A percentile compares a stretch with the other conserved stretches of the same genome.
These are phyloP conservation scores for Lithosia quadra DNA, from an alignment of 2,888 invertebrate genomes.

Conservation along the genomic window DNA sequence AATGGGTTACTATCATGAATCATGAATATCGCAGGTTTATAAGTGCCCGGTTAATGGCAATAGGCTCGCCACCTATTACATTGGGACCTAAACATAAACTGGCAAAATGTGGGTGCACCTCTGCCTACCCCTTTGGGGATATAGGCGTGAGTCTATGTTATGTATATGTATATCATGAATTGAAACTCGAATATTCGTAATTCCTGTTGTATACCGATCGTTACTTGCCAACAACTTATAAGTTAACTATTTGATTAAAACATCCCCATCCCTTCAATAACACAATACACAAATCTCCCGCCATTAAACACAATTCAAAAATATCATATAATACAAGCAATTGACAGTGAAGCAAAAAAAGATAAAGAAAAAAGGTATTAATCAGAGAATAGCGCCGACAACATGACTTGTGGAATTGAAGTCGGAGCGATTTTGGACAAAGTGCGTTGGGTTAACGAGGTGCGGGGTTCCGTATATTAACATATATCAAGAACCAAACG, in stretches of 20 bases:
- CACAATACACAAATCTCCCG: slow-evolving; percentile 21
- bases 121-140: no score
- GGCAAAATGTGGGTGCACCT: no score
- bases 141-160: no score
- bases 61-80: no score
- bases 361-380: slow-evolving; percentile 67
- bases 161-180: no score
- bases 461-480: slow-evolving; percentile 16
- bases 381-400: slow-evolving; percentile 77
- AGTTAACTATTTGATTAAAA: slow-evolving; percentile 21
- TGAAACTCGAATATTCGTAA: neutral
- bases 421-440: neutral
- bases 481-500: neutral
- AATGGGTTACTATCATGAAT: no score
- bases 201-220: neutral
- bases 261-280: slow-evolving; percentile 22
- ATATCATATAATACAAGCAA: slow-evolving; percentile 51
- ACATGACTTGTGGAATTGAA: slow-evolving; percentile 76
- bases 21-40: no score
- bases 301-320: slow-evolving; percentile 20
- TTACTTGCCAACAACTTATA: neutral
- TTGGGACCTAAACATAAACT: no score
- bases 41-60: no score
- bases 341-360: slow-evolving; percentile 44
- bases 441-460: slow-evolving; percentile 28